Evolutionary conservation across 2,888 invertebrate genomes (phyloP), one percentile per base, ranked within the genome.

Genomic region (Drosophila gaucha): DNA sequence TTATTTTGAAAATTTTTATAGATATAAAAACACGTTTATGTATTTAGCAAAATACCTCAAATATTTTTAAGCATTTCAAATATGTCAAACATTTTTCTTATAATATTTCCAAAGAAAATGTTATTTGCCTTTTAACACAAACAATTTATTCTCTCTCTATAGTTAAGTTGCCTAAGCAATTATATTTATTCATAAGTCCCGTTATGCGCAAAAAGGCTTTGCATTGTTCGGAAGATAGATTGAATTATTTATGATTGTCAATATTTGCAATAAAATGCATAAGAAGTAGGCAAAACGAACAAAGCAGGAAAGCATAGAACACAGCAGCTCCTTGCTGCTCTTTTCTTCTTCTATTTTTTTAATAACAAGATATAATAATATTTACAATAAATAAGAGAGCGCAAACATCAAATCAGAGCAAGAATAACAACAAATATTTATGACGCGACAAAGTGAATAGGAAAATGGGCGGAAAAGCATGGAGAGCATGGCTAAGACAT

Each of bases 241-340:
- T 82, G 84, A 80, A 83, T 86, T 80, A 82, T 82, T 83, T 82
- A 86, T 78, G 75, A 62, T 43, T 73, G 75, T 67, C 80, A 78
- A 86, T 86, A 77, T 75, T 77, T 70, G 63, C 64, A 31, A 66
- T 65, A 58, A 62, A 68, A 49, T 62, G 71, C 64, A 74, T 55
- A 59, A 59, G 55, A 51, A 57, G 43, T 33, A 41, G 46, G 14
- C 47, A 24, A 18, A 9, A 36, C 16, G 54, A 49, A 52, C 33
- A 49, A 55, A 38, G 36, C 3, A n/a, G 30, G 16, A 35, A 54
- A 6, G 8, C 36, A 16, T 6, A 18, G 41, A 47, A 55, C 38
- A 50, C 39, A 52, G 56, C 12, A 44, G 41, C 33, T 44, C 9
- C 33, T 35, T 30, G 33, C 8, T 31, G 33, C 16, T 38, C 14